Evolutionary conservation across 2,797 vertebrate species (phyloP).

Genomic region (Jordanella pulchra): DNA sequence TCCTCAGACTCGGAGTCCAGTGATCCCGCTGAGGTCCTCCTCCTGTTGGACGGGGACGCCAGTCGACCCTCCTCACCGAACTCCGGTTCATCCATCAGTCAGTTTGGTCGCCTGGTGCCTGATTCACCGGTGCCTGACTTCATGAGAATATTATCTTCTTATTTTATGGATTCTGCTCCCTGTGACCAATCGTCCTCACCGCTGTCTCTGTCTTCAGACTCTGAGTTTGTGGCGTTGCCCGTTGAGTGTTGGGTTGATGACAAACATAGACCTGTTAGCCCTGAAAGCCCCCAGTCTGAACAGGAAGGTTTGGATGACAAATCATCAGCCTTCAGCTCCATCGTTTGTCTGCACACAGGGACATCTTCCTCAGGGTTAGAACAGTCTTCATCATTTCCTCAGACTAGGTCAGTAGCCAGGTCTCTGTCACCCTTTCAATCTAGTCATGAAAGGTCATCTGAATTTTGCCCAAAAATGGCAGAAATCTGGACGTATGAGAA

Average conservation of each 20-base stretch:
- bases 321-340: constrained; percentile 14
- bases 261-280: constrained; percentile 59
- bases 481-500: constrained; percentile 24
- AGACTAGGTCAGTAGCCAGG: neutral
- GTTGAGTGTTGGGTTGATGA: constrained; percentile 67
- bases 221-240: constrained; percentile 60
- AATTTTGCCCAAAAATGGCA: constrained; percentile 21
- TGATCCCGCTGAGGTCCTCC: constrained; percentile 56
- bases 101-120: constrained; percentile 60
- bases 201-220: constrained; percentile 67
- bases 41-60: constrained; percentile 27
- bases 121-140: constrained; percentile 76
- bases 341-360: constrained; percentile 44
- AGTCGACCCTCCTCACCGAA: constrained; percentile 64
- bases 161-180: constrained; percentile 53
- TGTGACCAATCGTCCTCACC: constrained; percentile 63
- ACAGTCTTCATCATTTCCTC: constrained; percentile 7
- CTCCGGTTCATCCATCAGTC: constrained; percentile 62
- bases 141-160: constrained; percentile 69
- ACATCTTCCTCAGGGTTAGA: constrained; percentile 31
- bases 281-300: constrained; percentile 61
- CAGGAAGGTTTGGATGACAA: constrained; percentile 32
- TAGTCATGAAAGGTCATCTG: constrained; percentile 19
- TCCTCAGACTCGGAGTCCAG: constrained; percentile 55
- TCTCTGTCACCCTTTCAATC: constrained; percentile 1